These are phyloP conservation scores for Anthophora plumipes DNA, from an alignment of 2,888 invertebrate species.

Conservation along the genomic window DNA sequence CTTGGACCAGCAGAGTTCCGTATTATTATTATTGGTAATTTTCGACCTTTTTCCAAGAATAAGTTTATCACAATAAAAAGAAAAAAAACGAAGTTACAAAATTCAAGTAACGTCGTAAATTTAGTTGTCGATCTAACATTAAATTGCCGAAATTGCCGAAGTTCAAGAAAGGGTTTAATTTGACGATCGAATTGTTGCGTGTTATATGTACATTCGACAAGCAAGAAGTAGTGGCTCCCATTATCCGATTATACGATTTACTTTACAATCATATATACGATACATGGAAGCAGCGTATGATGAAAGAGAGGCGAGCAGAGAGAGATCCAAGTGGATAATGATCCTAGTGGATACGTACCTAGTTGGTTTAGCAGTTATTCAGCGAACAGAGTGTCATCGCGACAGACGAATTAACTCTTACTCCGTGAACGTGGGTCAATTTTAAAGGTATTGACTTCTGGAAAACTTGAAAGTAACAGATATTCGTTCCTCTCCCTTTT, in stretches of 20 bases:
- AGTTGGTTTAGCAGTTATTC: slow-evolving; percentile 50
- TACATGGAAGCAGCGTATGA: slow-evolving; percentile 46
- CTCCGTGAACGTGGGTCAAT: background rate
- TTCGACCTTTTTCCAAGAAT: no score
- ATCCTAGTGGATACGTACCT: slow-evolving; percentile 52
- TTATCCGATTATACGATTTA: slow-evolving; percentile 78
- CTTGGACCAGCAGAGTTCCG: no score
- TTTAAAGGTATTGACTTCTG: no score
- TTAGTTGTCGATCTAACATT: background rate
- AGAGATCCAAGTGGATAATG: slow-evolving; percentile 66
- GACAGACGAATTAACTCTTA: slow-evolving; percentile 53
- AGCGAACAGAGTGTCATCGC: slow-evolving; percentile 45
- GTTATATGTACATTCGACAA: slow-evolving; percentile 57
- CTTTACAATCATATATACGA: slow-evolving; percentile 64
- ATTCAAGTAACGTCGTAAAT: background rate
- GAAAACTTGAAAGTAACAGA: no score
- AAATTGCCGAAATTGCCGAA: background rate
- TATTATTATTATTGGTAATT: no score
- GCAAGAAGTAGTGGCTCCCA: slow-evolving; percentile 47
- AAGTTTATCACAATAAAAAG: no score
- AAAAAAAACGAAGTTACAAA: background rate
- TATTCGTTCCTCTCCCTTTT: no score
- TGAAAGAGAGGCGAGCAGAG: slow-evolving; percentile 31
- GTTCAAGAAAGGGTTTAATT: background rate
- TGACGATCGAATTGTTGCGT: slow-evolving; percentile 65